These are phyloP conservation scores for Branchinecta lynchi DNA, from an alignment of 1,140 invertebrate species.

Conservation along the genomic window DNA sequence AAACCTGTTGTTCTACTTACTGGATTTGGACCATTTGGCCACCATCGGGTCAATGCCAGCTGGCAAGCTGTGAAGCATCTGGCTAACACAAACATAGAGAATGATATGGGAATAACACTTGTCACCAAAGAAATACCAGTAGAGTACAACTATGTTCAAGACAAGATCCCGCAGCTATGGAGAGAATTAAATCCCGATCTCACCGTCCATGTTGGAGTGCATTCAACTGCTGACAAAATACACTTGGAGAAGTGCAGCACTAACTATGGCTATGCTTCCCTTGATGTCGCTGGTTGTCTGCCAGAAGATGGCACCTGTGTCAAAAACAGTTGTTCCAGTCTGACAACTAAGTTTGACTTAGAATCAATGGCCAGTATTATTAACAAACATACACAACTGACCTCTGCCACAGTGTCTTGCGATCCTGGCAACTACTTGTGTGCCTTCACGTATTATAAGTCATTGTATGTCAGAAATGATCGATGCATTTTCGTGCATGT, in stretches of 20 bases:
- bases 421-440: slow-evolving; percentile 37
- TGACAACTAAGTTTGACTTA: slow-evolving; percentile 31
- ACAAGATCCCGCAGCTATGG: slow-evolving; percentile 46
- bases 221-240: slow-evolving; percentile 30
- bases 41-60: slow-evolving; percentile 52
- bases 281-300: slow-evolving; percentile 27
- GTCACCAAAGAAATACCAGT: slow-evolving; percentile 46
- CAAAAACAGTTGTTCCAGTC: slow-evolving; percentile 24
- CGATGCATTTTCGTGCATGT: slow-evolving; percentile 39
- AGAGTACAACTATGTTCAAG: slow-evolving; percentile 43
- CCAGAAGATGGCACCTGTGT: slow-evolving; percentile 29
- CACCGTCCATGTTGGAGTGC: slow-evolving; percentile 34
- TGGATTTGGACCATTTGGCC: slow-evolving; percentile 57
- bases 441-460: slow-evolving; percentile 38
- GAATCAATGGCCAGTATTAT: slow-evolving; percentile 28
- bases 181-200: slow-evolving; percentile 40
- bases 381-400: slow-evolving; percentile 26
- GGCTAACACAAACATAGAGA: slow-evolving; percentile 29
- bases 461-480: slow-evolving; percentile 31
- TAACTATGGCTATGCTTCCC: slow-evolving; percentile 30
- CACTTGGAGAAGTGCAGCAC: slow-evolving; percentile 32
- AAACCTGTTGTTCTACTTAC: slow-evolving; percentile 36
- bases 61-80: slow-evolving; percentile 54
- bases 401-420: slow-evolving; percentile 30
- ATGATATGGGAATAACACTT: slow-evolving; percentile 36